These are phyloP conservation scores for Artemia sp. DNA, from an alignment of 2,888 invertebrate genomes.

Conservation along the genomic window DNA sequence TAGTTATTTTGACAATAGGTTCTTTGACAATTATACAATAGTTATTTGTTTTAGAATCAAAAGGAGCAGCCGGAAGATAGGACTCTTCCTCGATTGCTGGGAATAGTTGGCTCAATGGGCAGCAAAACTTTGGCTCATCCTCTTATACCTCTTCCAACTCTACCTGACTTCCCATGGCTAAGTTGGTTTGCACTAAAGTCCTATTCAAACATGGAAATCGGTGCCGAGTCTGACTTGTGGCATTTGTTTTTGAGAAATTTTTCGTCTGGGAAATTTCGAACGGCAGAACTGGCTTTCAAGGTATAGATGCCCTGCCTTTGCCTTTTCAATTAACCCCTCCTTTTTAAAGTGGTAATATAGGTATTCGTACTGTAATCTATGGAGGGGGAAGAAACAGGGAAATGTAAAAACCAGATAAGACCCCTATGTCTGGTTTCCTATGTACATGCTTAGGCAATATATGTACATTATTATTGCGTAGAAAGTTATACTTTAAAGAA, in stretches of 20 bases:
- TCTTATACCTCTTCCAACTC: not conserved
- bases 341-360: too few species aligned
- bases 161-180: conserved; percentile 6
- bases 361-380: too few species aligned
- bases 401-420: too few species aligned
- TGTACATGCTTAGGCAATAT: too few species aligned
- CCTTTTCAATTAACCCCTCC: too few species aligned
- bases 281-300: conserved; percentile 11
- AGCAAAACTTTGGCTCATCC: not conserved
- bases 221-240: not conserved
- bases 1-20: too few species aligned
- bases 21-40: too few species aligned
- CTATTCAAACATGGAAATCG: not conserved
- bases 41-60: too few species aligned
- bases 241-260: not conserved
- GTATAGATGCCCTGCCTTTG: not conserved
- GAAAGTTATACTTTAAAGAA: too few species aligned
- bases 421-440: too few species aligned
- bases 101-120: not conserved
- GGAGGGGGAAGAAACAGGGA: too few species aligned
- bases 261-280: not conserved
- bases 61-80: not conserved
- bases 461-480: too few species aligned
- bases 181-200: not conserved
- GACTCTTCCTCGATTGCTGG: conserved; percentile 1